These are phyloP conservation scores for Emydoidea blandingii DNA, from an alignment of 2,797 vertebrate species.

Conservation along the genomic window DNA sequence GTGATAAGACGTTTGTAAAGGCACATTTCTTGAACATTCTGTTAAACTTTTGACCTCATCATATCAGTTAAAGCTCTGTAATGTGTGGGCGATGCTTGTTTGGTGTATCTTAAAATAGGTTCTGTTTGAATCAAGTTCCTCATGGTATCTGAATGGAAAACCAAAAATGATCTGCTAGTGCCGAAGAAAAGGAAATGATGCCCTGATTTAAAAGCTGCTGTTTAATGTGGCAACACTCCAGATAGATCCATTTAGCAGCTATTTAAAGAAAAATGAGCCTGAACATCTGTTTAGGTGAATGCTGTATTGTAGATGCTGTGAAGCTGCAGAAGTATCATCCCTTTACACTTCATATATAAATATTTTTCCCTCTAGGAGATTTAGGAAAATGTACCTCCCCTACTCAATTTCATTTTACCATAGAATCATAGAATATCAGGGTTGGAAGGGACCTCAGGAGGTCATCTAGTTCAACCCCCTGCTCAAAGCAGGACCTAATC, in stretches of 20 bases:
- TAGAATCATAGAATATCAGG: too few relatives aligned
- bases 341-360: not conserved
- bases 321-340: not conserved
- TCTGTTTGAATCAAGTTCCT: not conserved
- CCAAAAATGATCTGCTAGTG: not conserved
- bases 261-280: not conserved
- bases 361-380: not conserved
- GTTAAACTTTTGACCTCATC: constrained; percentile 31
- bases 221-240: constrained; percentile 15
- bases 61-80: not conserved
- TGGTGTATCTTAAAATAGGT: constrained; percentile 50
- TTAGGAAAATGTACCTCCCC: constrained; percentile 11
- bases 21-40: not conserved
- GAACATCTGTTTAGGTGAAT: not conserved
- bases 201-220: not conserved
- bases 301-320: not conserved
- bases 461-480: too few relatives aligned
- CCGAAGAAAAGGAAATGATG: constrained; percentile 17
- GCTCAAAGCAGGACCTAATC: too few relatives aligned
- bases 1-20: not conserved
- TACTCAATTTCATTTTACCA: constrained; percentile 18
- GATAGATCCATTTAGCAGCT: not conserved
- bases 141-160: not conserved
- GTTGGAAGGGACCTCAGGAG: too few relatives aligned
- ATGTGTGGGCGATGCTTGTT: not conserved